These are phyloP conservation scores for Bolinopsis microptera DNA, from an alignment of 37 sponge, comb jelly and placozoan species.

Conservation along the genomic window DNA sequence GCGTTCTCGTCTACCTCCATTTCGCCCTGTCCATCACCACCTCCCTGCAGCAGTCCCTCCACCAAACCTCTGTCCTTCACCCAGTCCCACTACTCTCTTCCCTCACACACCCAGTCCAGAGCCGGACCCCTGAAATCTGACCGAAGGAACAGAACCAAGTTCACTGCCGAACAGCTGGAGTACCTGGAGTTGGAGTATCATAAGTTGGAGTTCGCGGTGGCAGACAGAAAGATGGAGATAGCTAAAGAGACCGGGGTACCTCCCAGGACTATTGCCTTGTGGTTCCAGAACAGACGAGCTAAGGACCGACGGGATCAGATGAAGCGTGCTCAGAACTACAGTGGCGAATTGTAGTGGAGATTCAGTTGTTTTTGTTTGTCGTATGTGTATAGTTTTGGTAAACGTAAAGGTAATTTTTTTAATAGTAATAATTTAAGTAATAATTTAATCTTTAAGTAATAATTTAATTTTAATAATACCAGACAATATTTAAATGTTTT, in stretches of 20 bases:
- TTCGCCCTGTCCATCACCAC: neutral
- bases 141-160: constrained; percentile 32
- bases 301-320: constrained; percentile 10
- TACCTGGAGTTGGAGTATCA: neutral
- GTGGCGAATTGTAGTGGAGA: neutral
- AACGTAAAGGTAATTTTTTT: no score
- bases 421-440: no score
- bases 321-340: neutral
- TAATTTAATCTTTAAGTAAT: neutral
- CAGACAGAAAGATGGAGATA: constrained; percentile 12
- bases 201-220: neutral
- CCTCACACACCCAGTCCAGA: neutral
- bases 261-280: constrained; percentile 21
- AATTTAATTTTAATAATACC: no score
- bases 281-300: constrained; percentile 63
- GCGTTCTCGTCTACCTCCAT: neutral
- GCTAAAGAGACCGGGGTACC: constrained; percentile 18
- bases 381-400: no score
- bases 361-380: neutral
- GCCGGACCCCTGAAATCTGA: neutral
- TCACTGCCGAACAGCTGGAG: neutral
- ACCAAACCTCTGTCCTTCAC: neutral
- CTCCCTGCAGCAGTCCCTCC: neutral
- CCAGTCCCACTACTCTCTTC: constrained; percentile 2
- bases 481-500: no score